Percentiles rank a stretch among this genome's conserved stretches.
Evolutionary conservation across 2,113 vertebrate genomes (phyloP).

Genomic region (Neofelis nebulosa): DNA sequence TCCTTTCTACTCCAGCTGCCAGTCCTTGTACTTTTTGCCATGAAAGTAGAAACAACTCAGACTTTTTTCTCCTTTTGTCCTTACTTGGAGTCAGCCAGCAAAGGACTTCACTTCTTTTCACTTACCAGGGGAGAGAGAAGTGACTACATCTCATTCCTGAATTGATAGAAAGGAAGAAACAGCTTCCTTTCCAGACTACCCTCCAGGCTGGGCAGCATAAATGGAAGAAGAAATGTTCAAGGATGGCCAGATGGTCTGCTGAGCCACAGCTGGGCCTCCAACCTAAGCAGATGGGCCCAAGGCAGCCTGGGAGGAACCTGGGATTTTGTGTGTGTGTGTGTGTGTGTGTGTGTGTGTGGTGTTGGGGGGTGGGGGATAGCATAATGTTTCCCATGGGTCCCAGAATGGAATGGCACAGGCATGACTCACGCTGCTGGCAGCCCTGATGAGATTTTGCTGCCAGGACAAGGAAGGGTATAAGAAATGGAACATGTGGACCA

Average conservation of each 20-base stretch:
- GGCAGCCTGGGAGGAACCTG: neutral
- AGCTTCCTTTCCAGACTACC: neutral
- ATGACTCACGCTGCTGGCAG: neutral
- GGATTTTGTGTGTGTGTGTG: neutral
- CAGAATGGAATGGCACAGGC: neutral
- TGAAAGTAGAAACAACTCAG: neutral
- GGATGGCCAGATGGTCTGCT: neutral
- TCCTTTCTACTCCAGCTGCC: neutral
- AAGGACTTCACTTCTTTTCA: neutral
- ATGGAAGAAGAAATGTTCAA: neutral
- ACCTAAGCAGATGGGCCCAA: neutral
- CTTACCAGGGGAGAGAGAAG: neutral
- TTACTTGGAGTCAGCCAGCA: neutral
- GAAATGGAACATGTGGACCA: neutral
- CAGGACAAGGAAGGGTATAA: neutral
- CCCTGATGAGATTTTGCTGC: neutral
- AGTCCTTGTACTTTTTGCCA: neutral
- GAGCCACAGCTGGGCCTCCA: neutral
- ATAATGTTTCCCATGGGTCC: neutral
- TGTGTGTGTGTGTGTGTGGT: neutral
- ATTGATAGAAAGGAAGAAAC: neutral
- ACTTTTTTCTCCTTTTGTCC: neutral
- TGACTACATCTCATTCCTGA: neutral
- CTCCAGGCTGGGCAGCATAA: neutral
- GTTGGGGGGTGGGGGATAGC: rapidly evolving